phyloP scores from a whole-genome alignment of 2,888 invertebrate species.

The Cyclophora punctaria region DNA sequence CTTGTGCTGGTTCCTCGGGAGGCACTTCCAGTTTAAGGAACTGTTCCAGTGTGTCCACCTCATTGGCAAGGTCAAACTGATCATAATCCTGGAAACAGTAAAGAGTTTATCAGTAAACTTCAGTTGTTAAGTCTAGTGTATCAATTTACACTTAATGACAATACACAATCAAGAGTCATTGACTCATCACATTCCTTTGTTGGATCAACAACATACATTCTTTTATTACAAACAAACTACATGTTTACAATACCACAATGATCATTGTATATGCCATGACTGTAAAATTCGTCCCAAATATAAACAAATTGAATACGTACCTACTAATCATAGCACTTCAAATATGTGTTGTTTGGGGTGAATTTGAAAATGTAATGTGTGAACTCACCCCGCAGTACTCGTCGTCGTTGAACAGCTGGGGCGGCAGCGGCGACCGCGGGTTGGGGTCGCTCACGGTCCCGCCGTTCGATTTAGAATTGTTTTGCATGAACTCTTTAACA shows the following conservation, averaged over 20 bases:
- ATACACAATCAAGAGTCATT: slow-evolving; percentile 2
- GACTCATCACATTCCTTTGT: slow-evolving; percentile 20
- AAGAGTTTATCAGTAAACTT: neutral
- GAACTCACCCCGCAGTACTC: slow-evolving; percentile 91
- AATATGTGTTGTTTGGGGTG: neutral
- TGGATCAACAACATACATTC: neutral
- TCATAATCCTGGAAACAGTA: slow-evolving; percentile 86
- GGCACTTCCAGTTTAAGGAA: slow-evolving; percentile 86
- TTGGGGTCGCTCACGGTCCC: slow-evolving; percentile 83
- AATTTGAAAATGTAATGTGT: neutral
- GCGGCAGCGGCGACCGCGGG: slow-evolving; percentile 88
- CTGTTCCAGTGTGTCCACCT: slow-evolving; percentile 90
- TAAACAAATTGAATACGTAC: too few relatives aligned
- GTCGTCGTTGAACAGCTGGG: slow-evolving; percentile 95
- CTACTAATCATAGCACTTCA: too few relatives aligned
- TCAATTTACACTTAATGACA: neutral
- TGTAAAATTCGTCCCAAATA: too few relatives aligned
- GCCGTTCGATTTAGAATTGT: slow-evolving; percentile 84
- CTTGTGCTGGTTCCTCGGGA: slow-evolving; percentile 47
- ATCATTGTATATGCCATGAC: too few relatives aligned
- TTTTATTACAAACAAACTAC: neutral
- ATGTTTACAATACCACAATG: too few relatives aligned
- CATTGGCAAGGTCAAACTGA: slow-evolving; percentile 92
- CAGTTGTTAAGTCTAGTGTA: neutral
- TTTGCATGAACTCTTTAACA: slow-evolving; percentile 94